Conservation (phyloP, 2,888 invertebrate species). For the Lithophane leautieri region DNA sequence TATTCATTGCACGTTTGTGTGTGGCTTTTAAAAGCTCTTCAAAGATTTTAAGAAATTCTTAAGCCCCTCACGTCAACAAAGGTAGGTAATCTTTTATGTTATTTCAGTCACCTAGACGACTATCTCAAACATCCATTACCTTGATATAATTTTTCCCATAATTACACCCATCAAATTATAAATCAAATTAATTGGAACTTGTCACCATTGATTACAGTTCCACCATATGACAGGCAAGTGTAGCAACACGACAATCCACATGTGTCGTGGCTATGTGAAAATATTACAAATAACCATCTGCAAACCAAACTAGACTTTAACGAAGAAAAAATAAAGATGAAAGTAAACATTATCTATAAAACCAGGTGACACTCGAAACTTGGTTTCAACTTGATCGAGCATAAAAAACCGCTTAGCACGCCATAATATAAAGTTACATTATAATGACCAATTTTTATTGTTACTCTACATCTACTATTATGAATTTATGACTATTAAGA, state of each 20-base stretch:
- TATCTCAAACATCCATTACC: constrained; percentile 18
- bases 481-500: constrained; percentile 43
- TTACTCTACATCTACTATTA: constrained; percentile 58
- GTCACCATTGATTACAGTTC: constrained; percentile 75
- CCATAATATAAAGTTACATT: constrained; percentile 82
- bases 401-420: constrained; percentile 86
- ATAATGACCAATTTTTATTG: constrained; percentile 52
- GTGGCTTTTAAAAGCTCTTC: background rate
- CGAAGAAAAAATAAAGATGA: constrained; percentile 63
- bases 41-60: background rate
- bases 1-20: constrained; percentile 1
- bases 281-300: constrained; percentile 57
- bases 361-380: constrained; percentile 86
- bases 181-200: constrained; percentile 67
- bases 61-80: background rate
- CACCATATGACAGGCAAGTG: constrained; percentile 81
- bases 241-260: constrained; percentile 73
- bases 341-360: constrained; percentile 59
- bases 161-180: constrained; percentile 49
- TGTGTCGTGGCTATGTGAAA: constrained; percentile 73
- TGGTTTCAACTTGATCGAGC: constrained; percentile 85
- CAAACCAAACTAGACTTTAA: constrained; percentile 65
- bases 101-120: constrained; percentile 1
- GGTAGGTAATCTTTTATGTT: background rate
- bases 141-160: constrained; percentile 50